Conservation (phyloP, 2,888 invertebrate genomes). For the Thera britannica region DNA sequence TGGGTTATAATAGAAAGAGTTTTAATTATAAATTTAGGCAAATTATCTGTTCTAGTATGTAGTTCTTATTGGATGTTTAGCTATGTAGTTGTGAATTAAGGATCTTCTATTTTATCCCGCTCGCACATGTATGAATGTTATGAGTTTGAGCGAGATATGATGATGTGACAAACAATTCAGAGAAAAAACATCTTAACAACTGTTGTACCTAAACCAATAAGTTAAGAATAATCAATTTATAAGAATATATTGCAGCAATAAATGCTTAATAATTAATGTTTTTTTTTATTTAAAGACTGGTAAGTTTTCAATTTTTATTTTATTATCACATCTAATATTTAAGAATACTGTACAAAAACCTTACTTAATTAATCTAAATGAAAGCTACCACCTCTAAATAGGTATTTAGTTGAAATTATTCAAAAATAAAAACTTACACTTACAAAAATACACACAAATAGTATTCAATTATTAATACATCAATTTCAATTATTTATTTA, state of each 20-base stretch:
- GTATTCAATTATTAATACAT: no score
- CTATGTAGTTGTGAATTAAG: background rate
- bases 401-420: background rate
- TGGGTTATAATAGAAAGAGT: background rate
- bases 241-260: slow-evolving; percentile 8
- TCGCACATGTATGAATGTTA: background rate
- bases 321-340: background rate
- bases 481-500: no score
- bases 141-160: background rate
- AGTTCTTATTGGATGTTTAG: background rate
- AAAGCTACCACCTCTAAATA: slow-evolving; percentile 1
- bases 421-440: no score
- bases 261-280: slow-evolving; percentile 5
- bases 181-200: background rate
- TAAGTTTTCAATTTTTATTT: background rate
- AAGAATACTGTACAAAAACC: background rate
- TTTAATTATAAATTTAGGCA: background rate
- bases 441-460: no score
- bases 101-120: no score
- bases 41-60: background rate
- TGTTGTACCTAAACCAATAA: background rate
- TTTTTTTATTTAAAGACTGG: background rate
- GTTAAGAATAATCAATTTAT: slow-evolving; percentile 13
- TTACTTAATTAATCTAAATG: background rate
- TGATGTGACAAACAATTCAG: background rate